Conservation (phyloP, 2,888 invertebrate genomes). For the Campoplex nolae region DNA sequence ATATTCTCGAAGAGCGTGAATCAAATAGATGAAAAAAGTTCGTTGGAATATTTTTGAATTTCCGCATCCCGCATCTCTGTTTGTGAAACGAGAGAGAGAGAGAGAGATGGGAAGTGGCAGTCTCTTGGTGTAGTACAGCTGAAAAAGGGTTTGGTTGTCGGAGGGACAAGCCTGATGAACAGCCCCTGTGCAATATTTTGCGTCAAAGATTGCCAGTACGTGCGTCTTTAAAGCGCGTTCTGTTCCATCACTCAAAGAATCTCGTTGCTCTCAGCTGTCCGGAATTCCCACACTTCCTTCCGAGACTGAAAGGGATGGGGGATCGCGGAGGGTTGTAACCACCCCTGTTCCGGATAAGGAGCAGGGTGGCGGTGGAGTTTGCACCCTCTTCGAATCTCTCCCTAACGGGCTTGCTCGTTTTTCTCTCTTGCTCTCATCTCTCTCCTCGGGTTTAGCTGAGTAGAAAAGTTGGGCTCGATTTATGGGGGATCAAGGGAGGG, state of each 20-base stretch:
- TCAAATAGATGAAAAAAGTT: neutral
- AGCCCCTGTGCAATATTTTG: constrained; percentile 38
- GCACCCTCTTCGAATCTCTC: constrained; percentile 68
- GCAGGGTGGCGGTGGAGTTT: constrained; percentile 66
- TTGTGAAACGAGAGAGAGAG: neutral
- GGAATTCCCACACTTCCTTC: constrained; percentile 80
- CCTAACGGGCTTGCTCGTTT: constrained; percentile 41
- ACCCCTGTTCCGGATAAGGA: constrained; percentile 75
- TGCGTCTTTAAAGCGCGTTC: constrained; percentile 29
- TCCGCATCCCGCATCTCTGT: neutral
- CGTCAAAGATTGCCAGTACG: constrained; percentile 32
- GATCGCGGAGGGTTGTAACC: constrained; percentile 68
- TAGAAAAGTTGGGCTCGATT: constrained; percentile 71
- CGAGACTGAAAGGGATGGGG: constrained; percentile 52
- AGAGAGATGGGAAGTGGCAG: neutral
- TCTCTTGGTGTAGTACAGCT: constrained; percentile 10
- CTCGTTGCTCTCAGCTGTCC: constrained; percentile 76
- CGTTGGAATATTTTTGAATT: neutral
- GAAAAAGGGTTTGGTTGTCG: constrained; percentile 51
- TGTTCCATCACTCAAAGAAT: constrained; percentile 50
- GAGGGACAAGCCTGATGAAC: constrained; percentile 30
- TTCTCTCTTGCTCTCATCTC: constrained; percentile 30
- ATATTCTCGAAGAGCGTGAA: neutral
- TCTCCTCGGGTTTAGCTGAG: constrained; percentile 47
- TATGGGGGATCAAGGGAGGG: constrained; percentile 71